Evolutionary conservation across 2,888 invertebrate species (phyloP), one percentile per base, ranked within the genome.

Genomic region (Phasia obesa): DNA sequence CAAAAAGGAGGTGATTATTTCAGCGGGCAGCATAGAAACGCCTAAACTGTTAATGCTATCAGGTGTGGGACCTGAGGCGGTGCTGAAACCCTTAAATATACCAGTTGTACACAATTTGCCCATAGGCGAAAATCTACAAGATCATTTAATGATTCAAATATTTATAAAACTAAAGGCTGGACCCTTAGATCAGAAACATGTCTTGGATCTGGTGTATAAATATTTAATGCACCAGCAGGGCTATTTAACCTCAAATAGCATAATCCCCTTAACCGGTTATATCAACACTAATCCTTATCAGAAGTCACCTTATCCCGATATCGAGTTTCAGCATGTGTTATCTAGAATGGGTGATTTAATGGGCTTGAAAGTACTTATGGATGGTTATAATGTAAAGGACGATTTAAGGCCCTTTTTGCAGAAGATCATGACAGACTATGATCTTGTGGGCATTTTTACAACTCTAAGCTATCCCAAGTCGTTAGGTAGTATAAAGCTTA

Each of bases 101-200:
- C 85, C 86, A 2, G 71, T 87, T 3, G 13, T 87, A 6, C 79
- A 83, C 5, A 75, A 88, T 53, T 67, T 87, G 17, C 31, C 49
- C 74, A 95, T 96, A 0, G 95, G 95, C 0, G 93, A 94, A 85
- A 95, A 96, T 87, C 92, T 96, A 0, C 96, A 96, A 90, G 96
- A 96, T 87, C 96, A 96, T 88, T 93, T 95, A 49, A 94, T 93
- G 0, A 92, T 94, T 3, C 85, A 85, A 5, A 0, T 88, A 5
- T 67, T 86, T 9, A 81, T 86, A 13, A 84, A 85, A 62, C 90
- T 93, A 86, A 92, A 93, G 2, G 80, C 71, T 2, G n/a, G 64
- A 5, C 49, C 78, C 0, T 2, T 38, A 1, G 64, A 84, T 15
- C 6, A 23, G 7, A 78, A 69, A 13, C 74, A 84, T 1, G 5